These are phyloP conservation scores for Micromys minutus DNA, from an alignment of 2,113 vertebrate genomes.

Conservation along the genomic window DNA sequence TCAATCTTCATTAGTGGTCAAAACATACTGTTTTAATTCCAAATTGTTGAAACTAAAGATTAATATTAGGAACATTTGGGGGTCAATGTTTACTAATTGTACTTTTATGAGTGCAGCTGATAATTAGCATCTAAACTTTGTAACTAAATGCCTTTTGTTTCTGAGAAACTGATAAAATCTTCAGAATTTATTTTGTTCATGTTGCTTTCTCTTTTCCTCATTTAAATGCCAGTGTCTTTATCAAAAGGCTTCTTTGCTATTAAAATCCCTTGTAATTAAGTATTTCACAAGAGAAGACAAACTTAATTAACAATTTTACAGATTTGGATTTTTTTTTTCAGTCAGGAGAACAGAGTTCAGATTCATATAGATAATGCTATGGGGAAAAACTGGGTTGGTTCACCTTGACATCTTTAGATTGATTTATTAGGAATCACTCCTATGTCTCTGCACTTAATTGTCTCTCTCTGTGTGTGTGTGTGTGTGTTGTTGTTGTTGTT, in stretches of 20 bases:
- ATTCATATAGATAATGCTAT: conserved; percentile 40
- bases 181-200: conserved; percentile 41
- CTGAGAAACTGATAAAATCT: conserved; percentile 53
- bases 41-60: conserved; percentile 64
- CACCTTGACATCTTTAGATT: conserved; percentile 1
- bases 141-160: conserved; percentile 64
- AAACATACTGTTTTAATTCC: conserved; percentile 66
- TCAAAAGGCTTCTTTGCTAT: conserved; percentile 45
- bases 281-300: conserved; percentile 46
- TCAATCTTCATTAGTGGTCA: conserved; percentile 68
- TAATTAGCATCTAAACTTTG: conserved; percentile 59
- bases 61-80: conserved; percentile 68
- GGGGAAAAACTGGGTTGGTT: not conserved
- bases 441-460: conserved; percentile 58
- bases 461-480: not conserved
- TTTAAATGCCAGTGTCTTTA: conserved; percentile 72
- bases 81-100: conserved; percentile 54
- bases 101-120: conserved; percentile 50
- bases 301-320: conserved; percentile 55
- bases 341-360: conserved; percentile 50
- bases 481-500: conserved; percentile 49
- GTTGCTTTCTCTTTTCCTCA: conserved; percentile 46
- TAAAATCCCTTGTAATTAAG: conserved; percentile 63
- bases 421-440: conserved; percentile 5
- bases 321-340: conserved; percentile 14